These are phyloP conservation scores for Serrognathus titanus DNA, from an alignment of 2,888 invertebrate genomes.

Conservation along the genomic window DNA sequence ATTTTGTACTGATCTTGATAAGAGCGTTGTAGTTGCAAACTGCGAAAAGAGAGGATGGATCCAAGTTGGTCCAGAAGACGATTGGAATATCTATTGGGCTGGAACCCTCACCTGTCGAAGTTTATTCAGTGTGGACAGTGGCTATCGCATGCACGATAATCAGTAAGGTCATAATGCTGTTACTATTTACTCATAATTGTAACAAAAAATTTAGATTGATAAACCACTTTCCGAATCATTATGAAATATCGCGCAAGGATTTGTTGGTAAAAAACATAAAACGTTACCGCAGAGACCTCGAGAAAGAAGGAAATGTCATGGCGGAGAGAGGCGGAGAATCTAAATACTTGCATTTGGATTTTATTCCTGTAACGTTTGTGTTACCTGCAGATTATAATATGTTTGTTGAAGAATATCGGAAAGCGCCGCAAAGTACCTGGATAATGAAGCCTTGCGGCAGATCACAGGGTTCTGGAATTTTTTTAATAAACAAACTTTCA, in stretches of 20 bases:
- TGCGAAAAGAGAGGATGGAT: conserved; percentile 90
- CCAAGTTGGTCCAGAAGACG: conserved; percentile 83
- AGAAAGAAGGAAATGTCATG: conserved; percentile 82
- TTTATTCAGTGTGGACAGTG: conserved; percentile 88
- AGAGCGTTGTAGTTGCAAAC: conserved; percentile 87
- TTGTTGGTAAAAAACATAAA: conserved; percentile 94
- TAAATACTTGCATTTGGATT: conserved; percentile 80
- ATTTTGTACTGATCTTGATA: conserved; percentile 87
- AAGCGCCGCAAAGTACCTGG: conserved; percentile 93
- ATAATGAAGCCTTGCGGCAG: conserved; percentile 97
- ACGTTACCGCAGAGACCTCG: conserved; percentile 86
- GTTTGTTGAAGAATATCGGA: conserved; percentile 94
- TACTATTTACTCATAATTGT: not conserved
- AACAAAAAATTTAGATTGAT: conserved; percentile 61
- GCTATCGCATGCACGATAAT: conserved; percentile 88
- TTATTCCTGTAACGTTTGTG: conserved; percentile 91
- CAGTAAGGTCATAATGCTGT: conserved; percentile 59
- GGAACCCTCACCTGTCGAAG: conserved; percentile 86
- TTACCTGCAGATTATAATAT: conserved; percentile 95
- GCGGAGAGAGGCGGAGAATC: conserved; percentile 75
- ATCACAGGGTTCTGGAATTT: conserved; percentile 92
- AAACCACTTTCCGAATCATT: conserved; percentile 95
- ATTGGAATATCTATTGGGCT: conserved; percentile 97
- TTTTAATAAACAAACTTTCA: conserved; percentile 90
- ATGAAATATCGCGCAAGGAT: conserved; percentile 93